Evolutionary conservation across 2,113 vertebrate genomes (phyloP), one percentile per base, ranked within the genome.

Genomic region (Anser brachyrhynchus): DNA sequence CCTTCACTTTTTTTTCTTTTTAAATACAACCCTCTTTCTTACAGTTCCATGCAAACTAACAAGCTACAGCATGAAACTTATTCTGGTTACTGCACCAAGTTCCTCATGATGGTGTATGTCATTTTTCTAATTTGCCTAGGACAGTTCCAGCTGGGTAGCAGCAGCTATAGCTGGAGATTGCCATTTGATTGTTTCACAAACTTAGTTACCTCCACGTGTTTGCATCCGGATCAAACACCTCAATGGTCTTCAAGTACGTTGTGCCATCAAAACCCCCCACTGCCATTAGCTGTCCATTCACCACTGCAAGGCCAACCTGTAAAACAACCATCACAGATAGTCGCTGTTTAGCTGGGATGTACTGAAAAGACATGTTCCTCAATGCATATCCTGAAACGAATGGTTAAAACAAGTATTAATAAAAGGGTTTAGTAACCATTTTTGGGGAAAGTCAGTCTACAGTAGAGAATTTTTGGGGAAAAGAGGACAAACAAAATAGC

Each of bases 251-350:
- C 91, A 99, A 98, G 96, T 99, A 99, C 0, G 99, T 99, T 13
- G 99, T 99, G 59, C 99, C 99, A 95, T 99, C 99, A 97, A 99
- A 99, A 22, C 99, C 99, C 65, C 99, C 99, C 7, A 99, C 99
- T 49, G 99, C 99, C 99, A 99, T 99, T 70, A 99, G 97, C 96
- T 99, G 99, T 74, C 99, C 99, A 10, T 99, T 99, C 52, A 99
- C 99, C 69, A 99, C 99, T 0, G 99, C 99, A 21, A 99, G 98
- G 83, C 99, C 99, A 90, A 99, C 99, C 99, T 99, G 78, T 1
- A 81, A 90, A 85, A 97, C 35, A 93, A 90, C 70, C 83, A 92
- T 12, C 69, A 96, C 37, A 94, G 62, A 33, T 2, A 70, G 69
- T 16, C 71, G 49, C 87, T 77, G 51, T 58, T 94, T 84, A 86